Percentiles rank a stretch among this genome's conserved stretches.
Evolutionary conservation across 2,797 vertebrate species (phyloP).

Genomic region (Bufotes viridis): DNA sequence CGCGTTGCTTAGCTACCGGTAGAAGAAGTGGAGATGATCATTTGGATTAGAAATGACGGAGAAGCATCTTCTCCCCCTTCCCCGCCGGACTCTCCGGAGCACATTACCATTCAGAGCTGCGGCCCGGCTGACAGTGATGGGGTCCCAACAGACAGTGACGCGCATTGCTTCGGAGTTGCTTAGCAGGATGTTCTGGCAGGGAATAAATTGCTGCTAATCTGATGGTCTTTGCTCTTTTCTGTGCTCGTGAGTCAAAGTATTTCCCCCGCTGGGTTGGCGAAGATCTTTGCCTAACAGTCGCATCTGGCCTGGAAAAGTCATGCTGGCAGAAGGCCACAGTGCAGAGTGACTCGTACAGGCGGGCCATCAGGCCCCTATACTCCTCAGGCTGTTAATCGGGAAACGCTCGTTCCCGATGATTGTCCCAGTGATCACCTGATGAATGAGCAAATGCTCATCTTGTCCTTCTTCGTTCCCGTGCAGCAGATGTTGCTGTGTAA

Average conservation of each 20-base stretch:
- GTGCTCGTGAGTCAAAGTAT: conserved; percentile 32
- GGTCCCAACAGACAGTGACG: background rate
- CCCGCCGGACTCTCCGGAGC: background rate
- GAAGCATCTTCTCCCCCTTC: conserved; percentile 22
- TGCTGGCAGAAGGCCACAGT: background rate
- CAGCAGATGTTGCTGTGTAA: too few species aligned
- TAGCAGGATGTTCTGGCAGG: conserved; percentile 47
- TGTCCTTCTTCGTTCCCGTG: too few species aligned
- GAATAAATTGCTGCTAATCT: conserved; percentile 42
- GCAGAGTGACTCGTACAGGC: background rate
- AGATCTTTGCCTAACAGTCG: background rate
- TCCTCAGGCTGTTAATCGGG: too few species aligned
- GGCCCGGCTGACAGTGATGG: conserved; percentile 27
- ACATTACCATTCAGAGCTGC: conserved; percentile 8
- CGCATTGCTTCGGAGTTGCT: conserved; percentile 50
- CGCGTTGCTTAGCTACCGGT: background rate
- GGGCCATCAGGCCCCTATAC: too few species aligned
- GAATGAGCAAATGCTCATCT: too few species aligned
- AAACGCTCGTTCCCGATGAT: too few species aligned
- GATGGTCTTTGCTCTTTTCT: conserved; percentile 47
- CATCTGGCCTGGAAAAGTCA: conserved; percentile 5
- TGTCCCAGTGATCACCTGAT: too few species aligned
- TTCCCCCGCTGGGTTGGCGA: conserved; percentile 27
- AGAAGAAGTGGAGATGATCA: conserved; percentile 22
- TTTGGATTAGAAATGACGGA: conserved; percentile 31